A percentile compares a stretch with the other conserved stretches of the same genome.
Evolutionary conservation across 2,888 invertebrate species (phyloP).

Genomic region (Ashinkailepas kermadecensis): DNA sequence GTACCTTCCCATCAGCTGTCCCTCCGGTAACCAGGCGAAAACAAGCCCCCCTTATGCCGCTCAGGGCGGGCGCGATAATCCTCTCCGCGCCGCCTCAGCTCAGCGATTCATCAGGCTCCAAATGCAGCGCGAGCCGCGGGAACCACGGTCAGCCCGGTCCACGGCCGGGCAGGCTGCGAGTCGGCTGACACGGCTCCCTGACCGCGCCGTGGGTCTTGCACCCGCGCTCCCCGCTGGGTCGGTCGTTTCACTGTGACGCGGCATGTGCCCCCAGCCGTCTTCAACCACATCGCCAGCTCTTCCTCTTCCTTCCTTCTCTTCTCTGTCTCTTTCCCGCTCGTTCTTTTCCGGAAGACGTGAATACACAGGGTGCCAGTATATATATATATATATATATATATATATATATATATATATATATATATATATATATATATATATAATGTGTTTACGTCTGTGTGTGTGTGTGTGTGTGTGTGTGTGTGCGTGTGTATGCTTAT

Average conservation of each 20-base stretch:
- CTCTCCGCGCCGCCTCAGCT: not conserved
- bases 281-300: not conserved
- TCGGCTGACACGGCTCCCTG: not conserved
- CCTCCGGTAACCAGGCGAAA: not conserved
- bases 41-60: not conserved
- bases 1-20: not conserved
- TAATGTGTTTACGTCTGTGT: too few relatives aligned
- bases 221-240: not conserved
- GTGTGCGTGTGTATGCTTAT: too few relatives aligned
- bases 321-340: not conserved
- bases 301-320: not conserved
- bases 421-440: too few relatives aligned
- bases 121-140: too few relatives aligned
- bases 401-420: too few relatives aligned
- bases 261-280: not conserved
- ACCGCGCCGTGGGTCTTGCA: not conserved
- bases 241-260: not conserved
- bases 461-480: too few relatives aligned
- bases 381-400: too few relatives aligned
- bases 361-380: too few relatives aligned
- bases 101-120: not conserved
- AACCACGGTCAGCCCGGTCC: not conserved
- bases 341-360: too few relatives aligned
- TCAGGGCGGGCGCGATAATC: not conserved
- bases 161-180: not conserved